A percentile compares a stretch with the other conserved stretches of the same genome.
Conservation (phyloP, 2,797 vertebrate species). For the Clarias fuscus region DNA sequence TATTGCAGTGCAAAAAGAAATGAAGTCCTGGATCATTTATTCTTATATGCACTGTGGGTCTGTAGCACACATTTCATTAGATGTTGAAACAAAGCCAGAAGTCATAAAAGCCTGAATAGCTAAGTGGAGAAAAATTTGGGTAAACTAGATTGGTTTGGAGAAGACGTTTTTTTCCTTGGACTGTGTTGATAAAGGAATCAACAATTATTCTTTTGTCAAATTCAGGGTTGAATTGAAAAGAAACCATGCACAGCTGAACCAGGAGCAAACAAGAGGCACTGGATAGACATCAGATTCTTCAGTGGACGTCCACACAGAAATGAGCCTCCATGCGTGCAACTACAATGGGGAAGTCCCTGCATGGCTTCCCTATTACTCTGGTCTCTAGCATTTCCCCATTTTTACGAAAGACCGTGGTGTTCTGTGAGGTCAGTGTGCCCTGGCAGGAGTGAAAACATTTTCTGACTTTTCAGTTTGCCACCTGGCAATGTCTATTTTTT, state of each 20-base stretch:
- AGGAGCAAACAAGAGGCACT: not conserved
- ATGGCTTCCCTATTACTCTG: not conserved
- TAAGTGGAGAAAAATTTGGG: not conserved
- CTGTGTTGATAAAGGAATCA: not conserved
- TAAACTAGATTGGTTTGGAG: not conserved
- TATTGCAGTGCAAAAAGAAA: not conserved
- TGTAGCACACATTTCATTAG: not conserved
- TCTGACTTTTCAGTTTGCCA: slow-evolving; percentile 5
- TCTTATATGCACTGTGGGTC: not conserved
- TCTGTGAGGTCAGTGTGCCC: slow-evolving; percentile 1
- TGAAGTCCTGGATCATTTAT: not conserved
- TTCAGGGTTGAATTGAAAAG: not conserved
- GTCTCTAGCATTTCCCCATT: not conserved
- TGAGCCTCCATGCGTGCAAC: not conserved
- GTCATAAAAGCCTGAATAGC: not conserved
- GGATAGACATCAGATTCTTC: not conserved
- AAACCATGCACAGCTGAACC: not conserved
- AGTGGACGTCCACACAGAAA: not conserved
- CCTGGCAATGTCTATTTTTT: slow-evolving; percentile 4
- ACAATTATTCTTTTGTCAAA: not conserved
- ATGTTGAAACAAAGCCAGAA: slow-evolving; percentile 3
- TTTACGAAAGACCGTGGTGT: not conserved
- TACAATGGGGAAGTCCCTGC: slow-evolving; percentile 15
- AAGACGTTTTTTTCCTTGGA: not conserved
- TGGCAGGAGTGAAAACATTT: not conserved